A percentile compares a stretch with the other conserved stretches of the same genome.
phyloP scores from a whole-genome alignment of 2,113 vertebrate species.

The Aramus guarauna region DNA sequence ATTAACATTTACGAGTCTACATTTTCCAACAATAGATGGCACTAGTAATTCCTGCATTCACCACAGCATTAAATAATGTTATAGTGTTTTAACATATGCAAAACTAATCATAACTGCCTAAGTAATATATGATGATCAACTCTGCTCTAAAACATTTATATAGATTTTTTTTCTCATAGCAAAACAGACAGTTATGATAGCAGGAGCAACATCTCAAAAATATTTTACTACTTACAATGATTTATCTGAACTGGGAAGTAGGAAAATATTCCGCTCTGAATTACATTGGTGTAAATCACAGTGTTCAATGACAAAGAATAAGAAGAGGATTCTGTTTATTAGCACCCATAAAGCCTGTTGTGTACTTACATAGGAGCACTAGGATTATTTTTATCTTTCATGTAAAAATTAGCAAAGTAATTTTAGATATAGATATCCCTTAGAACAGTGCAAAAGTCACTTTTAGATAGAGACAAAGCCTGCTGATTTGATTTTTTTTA shows the following conservation, averaged over 20 bases:
- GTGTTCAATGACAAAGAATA: neutral
- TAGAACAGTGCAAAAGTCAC: neutral
- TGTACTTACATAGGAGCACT: neutral
- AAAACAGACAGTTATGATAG: neutral
- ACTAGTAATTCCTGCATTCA: constrained; percentile 62
- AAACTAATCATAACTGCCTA: constrained; percentile 51
- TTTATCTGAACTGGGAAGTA: neutral
- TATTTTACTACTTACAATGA: neutral
- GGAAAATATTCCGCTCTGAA: neutral
- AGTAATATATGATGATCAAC: constrained; percentile 56
- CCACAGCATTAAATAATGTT: constrained; percentile 14
- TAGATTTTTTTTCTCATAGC: neutral
- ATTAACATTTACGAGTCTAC: neutral
- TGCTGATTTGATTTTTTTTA: neutral
- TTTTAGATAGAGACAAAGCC: neutral
- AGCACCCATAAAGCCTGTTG: neutral
- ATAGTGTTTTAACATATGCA: constrained; percentile 40
- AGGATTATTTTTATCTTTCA: neutral
- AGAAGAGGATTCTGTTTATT: neutral
- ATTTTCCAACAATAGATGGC: constrained; percentile 67
- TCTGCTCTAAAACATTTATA: constrained; percentile 42
- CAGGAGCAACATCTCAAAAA: neutral
- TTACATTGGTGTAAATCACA: neutral
- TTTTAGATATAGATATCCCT: neutral
- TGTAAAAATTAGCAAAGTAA: neutral